These are phyloP conservation scores for Graphium colonna DNA, from an alignment of 2,888 invertebrate genomes.

Conservation along the genomic window DNA sequence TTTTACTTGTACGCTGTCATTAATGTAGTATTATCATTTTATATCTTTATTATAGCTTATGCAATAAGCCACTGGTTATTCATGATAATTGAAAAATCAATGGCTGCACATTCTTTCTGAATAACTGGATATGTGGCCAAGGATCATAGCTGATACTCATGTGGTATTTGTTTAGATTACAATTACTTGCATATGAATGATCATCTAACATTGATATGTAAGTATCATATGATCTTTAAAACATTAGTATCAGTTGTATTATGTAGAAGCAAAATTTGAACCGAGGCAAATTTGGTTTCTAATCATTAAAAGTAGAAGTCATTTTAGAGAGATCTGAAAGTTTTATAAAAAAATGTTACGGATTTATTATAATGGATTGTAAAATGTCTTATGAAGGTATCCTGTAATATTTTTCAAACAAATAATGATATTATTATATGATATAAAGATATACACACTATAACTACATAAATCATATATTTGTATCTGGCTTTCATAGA, in stretches of 20 bases:
- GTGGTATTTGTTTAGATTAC: slow-evolving; percentile 24
- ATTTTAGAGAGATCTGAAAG: slow-evolving; percentile 33
- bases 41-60: slow-evolving; percentile 19
- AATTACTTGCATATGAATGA: slow-evolving; percentile 1
- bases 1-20: not conserved
- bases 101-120: slow-evolving; percentile 45
- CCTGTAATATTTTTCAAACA: too few relatives aligned
- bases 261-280: slow-evolving; percentile 44
- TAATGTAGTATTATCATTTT: slow-evolving; percentile 1
- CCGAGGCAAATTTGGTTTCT: slow-evolving; percentile 43
- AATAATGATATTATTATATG: too few relatives aligned
- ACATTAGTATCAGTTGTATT: slow-evolving; percentile 2
- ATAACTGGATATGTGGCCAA: slow-evolving; percentile 51
- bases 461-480: not conserved
- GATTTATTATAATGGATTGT: not conserved
- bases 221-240: slow-evolving; percentile 1
- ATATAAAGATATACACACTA: slow-evolving; percentile 23
- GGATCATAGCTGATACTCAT: slow-evolving; percentile 2
- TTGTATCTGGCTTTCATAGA: not conserved
- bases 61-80: slow-evolving; percentile 61
- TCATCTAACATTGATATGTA: slow-evolving; percentile 1
- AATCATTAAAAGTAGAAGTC: slow-evolving; percentile 17
- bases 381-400: too few relatives aligned
- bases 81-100: slow-evolving; percentile 58
- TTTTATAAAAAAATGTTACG: not conserved